Evolutionary conservation across 1,140 invertebrate genomes (phyloP), one percentile per base, ranked within the genome.

Genomic region (Anadara kagoshimensis): DNA sequence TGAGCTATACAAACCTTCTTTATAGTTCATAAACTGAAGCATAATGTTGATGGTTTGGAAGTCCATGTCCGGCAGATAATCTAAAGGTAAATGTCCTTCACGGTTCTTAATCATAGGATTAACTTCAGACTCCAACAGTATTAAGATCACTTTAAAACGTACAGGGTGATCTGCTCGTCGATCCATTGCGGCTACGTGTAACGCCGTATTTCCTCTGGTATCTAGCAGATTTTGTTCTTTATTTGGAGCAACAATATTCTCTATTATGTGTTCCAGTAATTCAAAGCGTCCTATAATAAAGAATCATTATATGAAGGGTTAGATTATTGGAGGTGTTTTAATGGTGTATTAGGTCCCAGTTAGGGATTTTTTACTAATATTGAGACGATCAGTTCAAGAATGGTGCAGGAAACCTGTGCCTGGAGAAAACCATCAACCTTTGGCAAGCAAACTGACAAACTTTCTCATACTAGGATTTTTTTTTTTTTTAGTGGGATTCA

Each of bases 161-260:
- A 41, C n/a, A 7, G 43, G 16, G 4, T 12, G 11, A 26, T 63
- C 44, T 11, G 49, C 61, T 18, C 10, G 43, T 16, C 20, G 10
- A 14, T 75, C 61, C 14, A 24, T 64, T 22, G 76, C 24, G 7
- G 71, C 57, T 14, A 53, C 61, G 53, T 84, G 83, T 8, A 84
- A 73, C 5, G 71, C 72, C 7, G 83, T 84, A 67, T 84, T 84
- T 29, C 79, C 78, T 20, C 76, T 65, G 18, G 26, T 56, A 69
- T 84, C 83, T 51, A 65, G 29, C 16, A 76, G 20, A 53, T 79
- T 79, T 20, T 73, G 58, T 29, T 83, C 82, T 0, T 20, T 16
- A 0, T 69, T 62, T 1, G 54, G 64, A 7, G 58, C 57, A 7
- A 75, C 58, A 51, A 67, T 45, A 10, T 68, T 74, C 20, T 66